Evolutionary conservation across 2,797 vertebrate genomes (phyloP).

Genomic region (Spea hammondii): DNA sequence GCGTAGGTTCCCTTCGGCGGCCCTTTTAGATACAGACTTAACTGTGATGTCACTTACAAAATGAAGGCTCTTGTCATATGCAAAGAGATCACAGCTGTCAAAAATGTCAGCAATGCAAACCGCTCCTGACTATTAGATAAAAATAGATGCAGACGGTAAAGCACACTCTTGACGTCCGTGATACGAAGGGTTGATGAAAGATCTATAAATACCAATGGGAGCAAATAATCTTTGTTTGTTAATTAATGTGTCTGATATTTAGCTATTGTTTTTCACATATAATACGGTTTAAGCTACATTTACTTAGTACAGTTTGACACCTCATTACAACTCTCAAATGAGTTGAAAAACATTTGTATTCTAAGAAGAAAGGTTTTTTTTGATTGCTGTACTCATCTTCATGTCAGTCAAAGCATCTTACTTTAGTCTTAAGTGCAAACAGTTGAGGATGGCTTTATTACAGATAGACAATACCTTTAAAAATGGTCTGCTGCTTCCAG

Average conservation of each 20-base stretch:
- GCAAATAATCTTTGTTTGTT: slow-evolving; percentile 30
- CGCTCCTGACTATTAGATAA: slow-evolving; percentile 15
- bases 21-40: background rate
- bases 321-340: no score
- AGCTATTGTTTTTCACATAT: slow-evolving; percentile 1
- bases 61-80: slow-evolving; percentile 26
- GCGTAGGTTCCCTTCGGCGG: background rate
- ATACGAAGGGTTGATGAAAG: slow-evolving; percentile 28
- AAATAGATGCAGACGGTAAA: slow-evolving; percentile 23
- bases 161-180: background rate
- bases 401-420: no score
- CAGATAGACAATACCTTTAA: no score
- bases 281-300: no score
- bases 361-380: no score
- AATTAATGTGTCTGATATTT: slow-evolving; percentile 5
- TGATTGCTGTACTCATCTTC: no score
- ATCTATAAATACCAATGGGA: slow-evolving; percentile 29
- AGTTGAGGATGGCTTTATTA: no score
- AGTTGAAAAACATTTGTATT: no score
- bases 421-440: no score
- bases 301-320: no score
- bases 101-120: slow-evolving; percentile 35
- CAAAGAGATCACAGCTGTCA: slow-evolving; percentile 25
- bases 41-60: slow-evolving; percentile 25
- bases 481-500: no score